Conservation (phyloP, 2,797 vertebrate species). For the Squalus acanthias region DNA sequence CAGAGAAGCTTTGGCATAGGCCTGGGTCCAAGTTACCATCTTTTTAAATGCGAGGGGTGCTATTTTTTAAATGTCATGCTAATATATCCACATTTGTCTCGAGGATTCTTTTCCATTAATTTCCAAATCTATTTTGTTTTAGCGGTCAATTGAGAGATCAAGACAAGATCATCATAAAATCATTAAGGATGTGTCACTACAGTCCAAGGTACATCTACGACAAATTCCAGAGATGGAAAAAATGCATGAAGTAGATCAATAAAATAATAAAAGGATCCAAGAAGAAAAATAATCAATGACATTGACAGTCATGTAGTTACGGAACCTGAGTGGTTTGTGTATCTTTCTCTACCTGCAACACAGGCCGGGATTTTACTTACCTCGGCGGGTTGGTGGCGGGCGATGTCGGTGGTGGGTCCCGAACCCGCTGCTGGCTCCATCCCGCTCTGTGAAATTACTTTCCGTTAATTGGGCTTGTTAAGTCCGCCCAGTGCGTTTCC, state of each 20-base stretch:
- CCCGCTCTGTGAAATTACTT: too few species aligned
- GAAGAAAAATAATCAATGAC: neutral
- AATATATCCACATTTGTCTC: too few species aligned
- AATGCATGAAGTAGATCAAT: neutral
- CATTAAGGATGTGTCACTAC: neutral
- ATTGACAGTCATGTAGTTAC: neutral
- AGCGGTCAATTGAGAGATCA: neutral
- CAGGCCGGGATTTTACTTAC: too few species aligned
- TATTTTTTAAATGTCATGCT: neutral
- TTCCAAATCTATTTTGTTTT: neutral
- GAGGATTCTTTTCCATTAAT: neutral
- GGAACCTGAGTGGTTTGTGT: neutral
- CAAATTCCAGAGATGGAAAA: neutral
- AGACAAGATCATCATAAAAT: neutral
- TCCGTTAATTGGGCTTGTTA: too few species aligned
- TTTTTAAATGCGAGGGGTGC: neutral
- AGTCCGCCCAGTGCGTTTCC: too few species aligned
- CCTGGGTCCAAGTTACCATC: neutral
- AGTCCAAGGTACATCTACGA: neutral
- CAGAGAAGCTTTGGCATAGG: neutral
- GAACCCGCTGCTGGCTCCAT: too few species aligned
- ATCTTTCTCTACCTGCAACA: neutral
- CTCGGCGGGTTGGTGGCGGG: too few species aligned
- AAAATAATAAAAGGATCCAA: neutral
- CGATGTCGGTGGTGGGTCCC: too few species aligned